Evolutionary conservation across 2,113 vertebrate species (phyloP).

Genomic region (Clarias batrachus): DNA sequence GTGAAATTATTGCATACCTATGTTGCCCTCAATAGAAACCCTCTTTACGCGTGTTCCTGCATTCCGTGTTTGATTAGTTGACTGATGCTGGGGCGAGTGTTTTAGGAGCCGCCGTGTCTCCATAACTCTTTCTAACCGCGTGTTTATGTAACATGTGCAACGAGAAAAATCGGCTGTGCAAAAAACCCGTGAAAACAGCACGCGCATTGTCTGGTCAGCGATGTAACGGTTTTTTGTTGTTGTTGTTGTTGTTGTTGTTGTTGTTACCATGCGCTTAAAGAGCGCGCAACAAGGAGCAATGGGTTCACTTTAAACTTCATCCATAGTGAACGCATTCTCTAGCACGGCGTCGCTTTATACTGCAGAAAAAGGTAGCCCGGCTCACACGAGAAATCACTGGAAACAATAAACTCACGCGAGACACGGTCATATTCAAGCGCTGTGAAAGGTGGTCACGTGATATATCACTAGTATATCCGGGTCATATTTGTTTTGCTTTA

Average conservation of each 20-base stretch:
- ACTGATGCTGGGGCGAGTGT: not conserved
- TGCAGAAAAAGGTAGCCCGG: fast-evolving
- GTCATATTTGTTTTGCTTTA: not conserved
- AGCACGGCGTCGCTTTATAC: no score
- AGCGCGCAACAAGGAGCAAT: not conserved
- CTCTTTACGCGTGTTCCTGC: conserved; percentile 60
- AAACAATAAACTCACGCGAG: not conserved
- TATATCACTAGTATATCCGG: not conserved
- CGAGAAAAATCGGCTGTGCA: not conserved
- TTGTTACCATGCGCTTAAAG: not conserved
- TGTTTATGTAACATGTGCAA: not conserved
- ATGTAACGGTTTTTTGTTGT: no score
- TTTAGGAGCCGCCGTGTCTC: not conserved
- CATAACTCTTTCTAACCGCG: not conserved
- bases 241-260: no score
- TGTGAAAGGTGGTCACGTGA: not conserved
- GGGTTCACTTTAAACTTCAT: not conserved
- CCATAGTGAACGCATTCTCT: not conserved
- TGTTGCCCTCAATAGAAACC: conserved; percentile 77
- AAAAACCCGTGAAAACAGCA: not conserved
- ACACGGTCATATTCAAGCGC: not conserved
- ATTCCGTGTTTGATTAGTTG: not conserved
- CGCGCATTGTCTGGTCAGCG: not conserved
- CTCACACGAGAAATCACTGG: not conserved
- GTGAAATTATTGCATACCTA: conserved; percentile 61